Evolutionary conservation across 2,888 invertebrate species (phyloP), one percentile per base, ranked within the genome.

Genomic region (Parnassius orleans): DNA sequence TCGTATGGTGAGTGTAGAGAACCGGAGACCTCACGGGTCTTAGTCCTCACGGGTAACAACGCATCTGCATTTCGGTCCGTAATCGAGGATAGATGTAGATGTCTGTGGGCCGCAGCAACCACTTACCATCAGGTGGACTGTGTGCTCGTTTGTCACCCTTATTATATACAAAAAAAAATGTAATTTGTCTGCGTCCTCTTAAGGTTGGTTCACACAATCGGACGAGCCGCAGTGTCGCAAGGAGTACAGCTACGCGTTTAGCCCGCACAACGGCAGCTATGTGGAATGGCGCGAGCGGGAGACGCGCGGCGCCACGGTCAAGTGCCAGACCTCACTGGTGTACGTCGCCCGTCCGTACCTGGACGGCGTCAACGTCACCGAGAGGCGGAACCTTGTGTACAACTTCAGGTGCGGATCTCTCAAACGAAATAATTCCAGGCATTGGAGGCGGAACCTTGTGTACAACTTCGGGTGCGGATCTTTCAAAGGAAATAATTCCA

Each of bases 331-430:
- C 61, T 95, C 95, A 63, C 90, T 97, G 57, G 94, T 98, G 69
- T 98, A 95, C 81, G 93, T 95, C 59, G 95, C 95, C 52, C 92
- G 94, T 72, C 95, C 96, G 2, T 97, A 96, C 81, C 89, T 95
- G 69, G 96, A 96, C 71, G 95, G 96, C 53, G 93, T 98, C 60
- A 95, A 96, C 79, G 96, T 98, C 53, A 97, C 98, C 0, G 98
- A 98, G 81, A 94, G 97, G 66, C 93, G 98, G 70, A 98, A 98
- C 82, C 90, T 98, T 72, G 96, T 96, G n/a, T 98, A 97, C 83
- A 95, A 96, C 81, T 96, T 96, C 81, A 93, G 83, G 92, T 92
- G 41, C 42, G 54, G 7, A 47, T n/a, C 2, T n/a, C 2, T 14
- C 42, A 48, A 57, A 19, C 19, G 0, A 14, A 46, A 3, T 33